Evolutionary conservation across 2,888 invertebrate genomes (phyloP).

Genomic region (Pediacus dermestoides): DNA sequence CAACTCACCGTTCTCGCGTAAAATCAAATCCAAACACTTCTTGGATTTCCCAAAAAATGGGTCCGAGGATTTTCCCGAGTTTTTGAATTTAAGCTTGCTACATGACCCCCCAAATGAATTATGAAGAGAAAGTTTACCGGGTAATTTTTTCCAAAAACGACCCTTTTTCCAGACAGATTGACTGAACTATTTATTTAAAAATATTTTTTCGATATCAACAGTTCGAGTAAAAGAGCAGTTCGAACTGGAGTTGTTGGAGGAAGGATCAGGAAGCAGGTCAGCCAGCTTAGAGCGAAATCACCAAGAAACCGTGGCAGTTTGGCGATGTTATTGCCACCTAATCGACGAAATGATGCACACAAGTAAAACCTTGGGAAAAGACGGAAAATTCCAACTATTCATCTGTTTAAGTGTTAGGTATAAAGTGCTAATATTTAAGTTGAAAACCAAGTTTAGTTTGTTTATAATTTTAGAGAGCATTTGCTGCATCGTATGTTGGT

Average conservation of each 20-base stretch:
- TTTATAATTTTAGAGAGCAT: slow-evolving; percentile 65
- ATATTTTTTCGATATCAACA: too few relatives aligned
- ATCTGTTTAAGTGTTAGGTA: slow-evolving; percentile 91
- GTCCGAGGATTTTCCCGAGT: too few relatives aligned
- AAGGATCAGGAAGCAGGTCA: slow-evolving; percentile 48
- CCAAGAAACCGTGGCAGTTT: slow-evolving; percentile 61
- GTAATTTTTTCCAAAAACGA: too few relatives aligned
- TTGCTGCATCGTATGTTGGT: slow-evolving; percentile 85
- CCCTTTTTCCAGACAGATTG: neutral
- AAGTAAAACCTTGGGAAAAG: slow-evolving; percentile 88
- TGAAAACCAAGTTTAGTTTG: slow-evolving; percentile 4
- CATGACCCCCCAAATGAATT: too few relatives aligned
- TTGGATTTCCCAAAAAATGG: too few relatives aligned
- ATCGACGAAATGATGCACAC: slow-evolving; percentile 84
- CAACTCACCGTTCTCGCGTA: too few relatives aligned
- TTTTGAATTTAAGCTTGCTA: too few relatives aligned
- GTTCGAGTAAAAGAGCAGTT: slow-evolving; percentile 79
- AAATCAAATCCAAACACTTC: too few relatives aligned
- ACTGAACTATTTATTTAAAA: slow-evolving; percentile 4
- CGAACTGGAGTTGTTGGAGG: slow-evolving; percentile 67
- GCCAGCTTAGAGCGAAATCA: slow-evolving; percentile 48
- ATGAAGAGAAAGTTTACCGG: too few relatives aligned
- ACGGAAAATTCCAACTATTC: slow-evolving; percentile 96
- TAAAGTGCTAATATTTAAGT: slow-evolving; percentile 2
- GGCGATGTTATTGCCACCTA: slow-evolving; percentile 84